These are phyloP conservation scores for Urophycis tenuis DNA, from an alignment of 2,797 vertebrate species.

Conservation along the genomic window DNA sequence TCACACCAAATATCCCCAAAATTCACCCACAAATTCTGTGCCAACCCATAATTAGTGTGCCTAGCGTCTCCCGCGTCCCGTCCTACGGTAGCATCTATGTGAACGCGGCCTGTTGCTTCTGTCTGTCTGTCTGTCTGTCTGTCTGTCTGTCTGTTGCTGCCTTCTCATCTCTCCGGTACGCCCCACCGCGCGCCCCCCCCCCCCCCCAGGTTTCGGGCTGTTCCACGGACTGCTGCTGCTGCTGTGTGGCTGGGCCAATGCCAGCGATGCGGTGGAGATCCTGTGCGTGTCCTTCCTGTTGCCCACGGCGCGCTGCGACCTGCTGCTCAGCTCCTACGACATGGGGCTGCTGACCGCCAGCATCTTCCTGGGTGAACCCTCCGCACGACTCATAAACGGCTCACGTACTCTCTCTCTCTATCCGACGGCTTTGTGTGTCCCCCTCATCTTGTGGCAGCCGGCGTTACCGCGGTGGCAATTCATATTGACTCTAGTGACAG, in stretches of 20 bases:
- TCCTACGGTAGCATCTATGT: background rate
- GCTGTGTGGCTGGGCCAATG: slow-evolving; percentile 74
- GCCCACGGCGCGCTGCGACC: slow-evolving; percentile 66
- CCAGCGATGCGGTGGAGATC: slow-evolving; percentile 74
- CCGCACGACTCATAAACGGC: no score
- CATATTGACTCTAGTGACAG: no score
- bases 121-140: no score
- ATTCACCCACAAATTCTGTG: background rate
- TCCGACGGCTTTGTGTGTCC: no score
- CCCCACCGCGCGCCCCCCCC: background rate
- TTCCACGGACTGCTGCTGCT: slow-evolving; percentile 69
- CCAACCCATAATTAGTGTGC: background rate
- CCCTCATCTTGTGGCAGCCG: no score
- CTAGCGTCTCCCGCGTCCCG: background rate
- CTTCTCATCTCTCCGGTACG: no score
- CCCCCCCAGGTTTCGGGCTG: slow-evolving; percentile 64
- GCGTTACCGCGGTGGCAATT: no score
- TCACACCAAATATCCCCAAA: no score
- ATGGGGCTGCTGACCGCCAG: slow-evolving; percentile 74
- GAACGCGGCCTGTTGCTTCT: no score
- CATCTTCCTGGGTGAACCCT: slow-evolving; percentile 66
- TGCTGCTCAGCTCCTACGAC: slow-evolving; percentile 65
- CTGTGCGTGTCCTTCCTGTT: slow-evolving; percentile 74
- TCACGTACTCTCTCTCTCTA: no score
- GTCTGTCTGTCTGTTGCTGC: background rate